Evolutionary conservation across 2,113 vertebrate genomes (phyloP).

Genomic region (Phylloscopus whistleri): DNA sequence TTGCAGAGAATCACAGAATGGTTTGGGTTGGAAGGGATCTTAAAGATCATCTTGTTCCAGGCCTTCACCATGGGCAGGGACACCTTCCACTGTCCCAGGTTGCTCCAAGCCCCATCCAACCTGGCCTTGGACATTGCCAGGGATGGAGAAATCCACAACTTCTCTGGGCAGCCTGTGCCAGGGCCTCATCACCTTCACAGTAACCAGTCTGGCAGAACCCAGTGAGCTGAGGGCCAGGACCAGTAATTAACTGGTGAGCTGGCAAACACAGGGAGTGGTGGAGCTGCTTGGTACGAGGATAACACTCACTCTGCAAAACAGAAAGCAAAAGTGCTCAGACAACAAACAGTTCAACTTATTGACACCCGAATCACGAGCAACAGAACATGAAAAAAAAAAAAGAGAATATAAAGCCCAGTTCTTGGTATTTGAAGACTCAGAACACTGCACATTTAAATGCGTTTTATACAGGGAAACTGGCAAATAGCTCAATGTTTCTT

Average conservation of each 20-base stretch:
- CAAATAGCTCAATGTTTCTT: conserved; percentile 23
- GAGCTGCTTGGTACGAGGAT: not conserved
- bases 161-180: not conserved
- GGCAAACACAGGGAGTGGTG: not conserved
- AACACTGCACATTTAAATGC: conserved; percentile 1
- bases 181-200: not conserved
- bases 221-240: not conserved
- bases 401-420: not conserved
- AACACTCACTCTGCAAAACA: not conserved
- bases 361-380: not conserved
- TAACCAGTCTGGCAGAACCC: not conserved
- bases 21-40: not conserved
- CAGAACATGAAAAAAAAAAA: not conserved
- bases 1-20: not conserved
- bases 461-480: not conserved
- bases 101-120: fast-evolving
- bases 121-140: not conserved
- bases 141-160: not conserved
- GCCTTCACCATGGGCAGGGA: not conserved
- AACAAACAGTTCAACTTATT: not conserved
- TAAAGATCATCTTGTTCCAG: not conserved
- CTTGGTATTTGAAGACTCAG: not conserved
- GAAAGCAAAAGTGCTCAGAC: not conserved
- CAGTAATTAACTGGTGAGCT: not conserved
- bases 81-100: fast-evolving